Conservation (phyloP, 2,888 invertebrate species). For the Hypena proboscidalis region DNA sequence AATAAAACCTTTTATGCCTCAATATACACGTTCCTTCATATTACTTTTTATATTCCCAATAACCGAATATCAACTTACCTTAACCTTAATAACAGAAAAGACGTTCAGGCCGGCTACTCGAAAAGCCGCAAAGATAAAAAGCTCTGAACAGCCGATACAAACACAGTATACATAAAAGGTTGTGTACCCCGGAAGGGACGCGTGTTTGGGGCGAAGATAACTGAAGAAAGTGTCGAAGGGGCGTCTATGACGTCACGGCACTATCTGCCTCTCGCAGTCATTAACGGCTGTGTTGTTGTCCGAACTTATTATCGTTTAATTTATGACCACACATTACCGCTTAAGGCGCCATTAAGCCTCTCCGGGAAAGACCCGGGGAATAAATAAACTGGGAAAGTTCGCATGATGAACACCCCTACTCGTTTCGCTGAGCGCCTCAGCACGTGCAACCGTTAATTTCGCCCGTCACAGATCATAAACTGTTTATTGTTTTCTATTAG, state of each 20-base stretch:
- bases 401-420: slow-evolving; percentile 65
- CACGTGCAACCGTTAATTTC: slow-evolving; percentile 74
- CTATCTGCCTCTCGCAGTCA: slow-evolving; percentile 52
- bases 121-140: slow-evolving; percentile 33
- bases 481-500: slow-evolving; percentile 71
- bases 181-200: slow-evolving; percentile 44
- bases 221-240: slow-evolving; percentile 51
- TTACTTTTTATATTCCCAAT: slow-evolving; percentile 6
- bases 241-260: slow-evolving; percentile 38
- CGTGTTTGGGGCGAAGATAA: slow-evolving; percentile 39
- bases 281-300: slow-evolving; percentile 76
- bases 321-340: slow-evolving; percentile 82
- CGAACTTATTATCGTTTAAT: slow-evolving; percentile 83
- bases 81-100: slow-evolving; percentile 8
- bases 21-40: too few relatives aligned
- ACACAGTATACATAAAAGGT: slow-evolving; percentile 30
- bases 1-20: too few relatives aligned
- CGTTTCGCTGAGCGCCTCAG: slow-evolving; percentile 48
- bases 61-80: slow-evolving; percentile 9
- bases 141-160: slow-evolving; percentile 27
- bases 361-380: slow-evolving; percentile 60
- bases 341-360: slow-evolving; percentile 78
- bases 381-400: slow-evolving; percentile 71
- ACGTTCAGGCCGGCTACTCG: slow-evolving; percentile 9
- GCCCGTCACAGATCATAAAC: slow-evolving; percentile 71